Evolutionary conservation across 2,113 vertebrate species (phyloP).

Genomic region (Ctenomys sociabilis): DNA sequence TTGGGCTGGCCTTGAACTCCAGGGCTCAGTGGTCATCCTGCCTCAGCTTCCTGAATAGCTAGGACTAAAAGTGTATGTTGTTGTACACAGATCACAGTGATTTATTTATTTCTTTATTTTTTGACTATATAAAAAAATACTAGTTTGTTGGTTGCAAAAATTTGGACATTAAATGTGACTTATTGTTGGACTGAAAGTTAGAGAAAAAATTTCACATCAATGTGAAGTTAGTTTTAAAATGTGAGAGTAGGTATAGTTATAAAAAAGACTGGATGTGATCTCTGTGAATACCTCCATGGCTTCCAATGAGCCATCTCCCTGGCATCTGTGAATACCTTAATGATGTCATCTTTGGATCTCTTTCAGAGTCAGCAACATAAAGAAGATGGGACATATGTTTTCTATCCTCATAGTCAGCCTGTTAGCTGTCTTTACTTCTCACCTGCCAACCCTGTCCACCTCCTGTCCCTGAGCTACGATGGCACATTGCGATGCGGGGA

Average conservation of each 20-base stretch:
- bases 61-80: neutral
- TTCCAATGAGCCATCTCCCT: no score
- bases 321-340: constrained; percentile 35
- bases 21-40: neutral
- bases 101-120: neutral
- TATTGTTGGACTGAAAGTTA: constrained; percentile 50
- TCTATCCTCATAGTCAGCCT: constrained; percentile 85
- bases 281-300: no score
- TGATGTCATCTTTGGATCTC: neutral
- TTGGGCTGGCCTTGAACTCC: neutral
- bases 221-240: constrained; percentile 31
- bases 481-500: constrained; percentile 91
- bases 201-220: neutral
- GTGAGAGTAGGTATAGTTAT: neutral
- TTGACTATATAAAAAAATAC: neutral
- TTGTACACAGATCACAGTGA: no score
- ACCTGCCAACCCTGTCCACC: constrained; percentile 84
- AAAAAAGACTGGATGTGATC: constrained; percentile 26
- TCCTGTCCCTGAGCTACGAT: constrained; percentile 92
- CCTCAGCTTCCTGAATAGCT: neutral
- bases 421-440: constrained; percentile 91
- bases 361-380: constrained; percentile 85
- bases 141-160: constrained; percentile 52
- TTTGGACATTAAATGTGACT: constrained; percentile 23
- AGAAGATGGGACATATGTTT: constrained; percentile 84